These are phyloP conservation scores for Aegithalos caudatus DNA, from an alignment of 2,113 vertebrate species.

Conservation along the genomic window DNA sequence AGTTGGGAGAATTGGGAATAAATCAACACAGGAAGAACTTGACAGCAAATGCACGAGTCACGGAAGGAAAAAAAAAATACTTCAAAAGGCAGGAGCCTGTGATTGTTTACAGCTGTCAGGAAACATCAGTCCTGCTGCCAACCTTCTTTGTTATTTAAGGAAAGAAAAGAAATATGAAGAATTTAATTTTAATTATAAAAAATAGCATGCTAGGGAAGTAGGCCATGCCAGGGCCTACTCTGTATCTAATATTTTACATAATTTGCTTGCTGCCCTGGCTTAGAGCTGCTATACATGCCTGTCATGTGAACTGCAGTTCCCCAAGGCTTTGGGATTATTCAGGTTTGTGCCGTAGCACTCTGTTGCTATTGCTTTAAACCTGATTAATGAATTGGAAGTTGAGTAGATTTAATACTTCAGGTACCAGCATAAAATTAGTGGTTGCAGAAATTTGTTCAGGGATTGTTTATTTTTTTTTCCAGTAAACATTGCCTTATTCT, in stretches of 20 bases:
- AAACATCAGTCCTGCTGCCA: slow-evolving; percentile 7
- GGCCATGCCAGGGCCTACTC: background rate
- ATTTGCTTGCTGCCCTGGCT: background rate
- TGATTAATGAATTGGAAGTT: slow-evolving; percentile 21
- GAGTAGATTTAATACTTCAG: slow-evolving; percentile 14
- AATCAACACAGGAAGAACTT: slow-evolving; percentile 12
- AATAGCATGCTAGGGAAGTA: background rate
- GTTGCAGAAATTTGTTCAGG: background rate
- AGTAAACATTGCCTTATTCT: background rate
- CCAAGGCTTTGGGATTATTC: slow-evolving; percentile 39
- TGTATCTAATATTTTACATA: background rate
- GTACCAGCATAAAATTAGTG: slow-evolving; percentile 22
- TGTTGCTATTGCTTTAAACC: slow-evolving; percentile 41
- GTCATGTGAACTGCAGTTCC: background rate
- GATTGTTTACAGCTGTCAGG: slow-evolving; percentile 28
- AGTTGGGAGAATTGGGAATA: background rate
- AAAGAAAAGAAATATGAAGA: slow-evolving; percentile 25
- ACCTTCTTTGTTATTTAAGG: background rate
- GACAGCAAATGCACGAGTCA: background rate
- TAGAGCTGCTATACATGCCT: background rate
- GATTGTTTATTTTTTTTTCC: background rate
- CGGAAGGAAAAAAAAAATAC: background rate
- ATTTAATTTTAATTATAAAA: slow-evolving; percentile 44
- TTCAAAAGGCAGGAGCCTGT: slow-evolving; percentile 17
- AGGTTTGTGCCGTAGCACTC: slow-evolving; percentile 6